Conservation (phyloP, 2,888 invertebrate genomes). For the Epinotia nisella region DNA sequence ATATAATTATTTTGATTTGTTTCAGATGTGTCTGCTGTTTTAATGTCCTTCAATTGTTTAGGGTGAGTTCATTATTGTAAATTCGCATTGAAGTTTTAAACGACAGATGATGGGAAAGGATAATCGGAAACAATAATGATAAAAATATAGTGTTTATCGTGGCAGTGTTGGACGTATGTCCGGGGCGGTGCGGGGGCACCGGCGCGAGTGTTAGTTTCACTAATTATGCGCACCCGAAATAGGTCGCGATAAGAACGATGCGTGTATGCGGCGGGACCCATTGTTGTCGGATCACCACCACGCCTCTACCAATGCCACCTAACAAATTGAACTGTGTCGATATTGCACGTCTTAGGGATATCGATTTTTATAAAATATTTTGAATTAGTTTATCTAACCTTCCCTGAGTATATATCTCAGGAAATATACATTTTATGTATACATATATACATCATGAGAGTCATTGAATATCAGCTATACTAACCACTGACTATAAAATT, state of each 20-base stretch:
- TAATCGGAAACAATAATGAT: slow-evolving; percentile 11
- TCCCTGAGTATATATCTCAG: too few species aligned
- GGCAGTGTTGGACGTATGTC: slow-evolving; percentile 27
- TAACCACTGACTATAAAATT: too few species aligned
- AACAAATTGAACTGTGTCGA: slow-evolving; percentile 12
- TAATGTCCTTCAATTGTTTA: slow-evolving; percentile 7
- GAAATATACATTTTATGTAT: too few species aligned
- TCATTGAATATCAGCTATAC: too few species aligned
- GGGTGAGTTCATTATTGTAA: slow-evolving; percentile 26
- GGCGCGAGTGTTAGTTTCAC: slow-evolving; percentile 52
- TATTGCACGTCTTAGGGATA: background rate
- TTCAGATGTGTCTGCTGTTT: slow-evolving; percentile 32
- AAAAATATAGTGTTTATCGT: slow-evolving; percentile 21
- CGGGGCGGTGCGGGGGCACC: slow-evolving; percentile 45
- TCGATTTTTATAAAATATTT: too few species aligned
- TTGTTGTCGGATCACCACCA: slow-evolving; percentile 32
- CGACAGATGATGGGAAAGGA: slow-evolving; percentile 1
- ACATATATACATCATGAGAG: too few species aligned
- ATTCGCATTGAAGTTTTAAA: background rate
- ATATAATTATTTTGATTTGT: slow-evolving; percentile 39
- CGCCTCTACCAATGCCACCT: slow-evolving; percentile 29
- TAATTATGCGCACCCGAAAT: slow-evolving; percentile 65
- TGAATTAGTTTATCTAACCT: too few species aligned
- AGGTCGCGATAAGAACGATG: slow-evolving; percentile 63
- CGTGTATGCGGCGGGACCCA: slow-evolving; percentile 38